phyloP scores from a whole-genome alignment of 2,888 invertebrate genomes.

The Caenorhabditis zanzibari region DNA sequence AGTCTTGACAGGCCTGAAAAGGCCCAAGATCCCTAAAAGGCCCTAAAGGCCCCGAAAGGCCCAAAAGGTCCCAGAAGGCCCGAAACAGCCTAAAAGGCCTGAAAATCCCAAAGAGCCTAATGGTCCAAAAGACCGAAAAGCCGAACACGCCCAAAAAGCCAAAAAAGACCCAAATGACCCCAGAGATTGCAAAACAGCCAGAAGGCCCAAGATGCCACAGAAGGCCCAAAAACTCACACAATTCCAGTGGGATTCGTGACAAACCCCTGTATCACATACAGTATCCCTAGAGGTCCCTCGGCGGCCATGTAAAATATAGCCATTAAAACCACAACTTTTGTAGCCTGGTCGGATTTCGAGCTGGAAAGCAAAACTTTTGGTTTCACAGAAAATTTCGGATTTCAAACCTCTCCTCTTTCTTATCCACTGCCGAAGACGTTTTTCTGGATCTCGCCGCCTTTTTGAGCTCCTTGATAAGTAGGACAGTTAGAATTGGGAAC shows the following conservation, averaged over 20 bases:
- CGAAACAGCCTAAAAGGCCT: no score
- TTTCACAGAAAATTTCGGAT: neutral
- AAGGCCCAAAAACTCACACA: slow-evolving; percentile 2
- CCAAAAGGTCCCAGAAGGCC: no score
- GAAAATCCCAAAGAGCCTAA: no score
- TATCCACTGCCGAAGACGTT: neutral
- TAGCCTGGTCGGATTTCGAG: slow-evolving; percentile 22
- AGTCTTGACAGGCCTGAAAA: no score
- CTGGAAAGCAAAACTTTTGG: no score
- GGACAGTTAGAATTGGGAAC: slow-evolving; percentile 12
- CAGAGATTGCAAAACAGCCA: no score
- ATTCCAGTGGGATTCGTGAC: neutral
- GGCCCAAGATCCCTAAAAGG: no score
- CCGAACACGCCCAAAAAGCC: neutral
- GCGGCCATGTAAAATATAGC: neutral
- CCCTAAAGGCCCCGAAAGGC: no score
- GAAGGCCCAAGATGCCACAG: neutral
- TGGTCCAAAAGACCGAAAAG: no score
- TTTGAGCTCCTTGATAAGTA: slow-evolving; percentile 10
- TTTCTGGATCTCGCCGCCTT: neutral
- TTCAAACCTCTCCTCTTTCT: neutral
- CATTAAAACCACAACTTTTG: slow-evolving; percentile 7
- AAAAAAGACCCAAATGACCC: neutral
- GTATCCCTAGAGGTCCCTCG: slow-evolving; percentile 15
- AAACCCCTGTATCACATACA: neutral